A percentile compares a stretch with the other conserved stretches of the same genome.
Evolutionary conservation across 2,797 vertebrate species (phyloP).

Genomic region (Scolopax bukidnonensis): DNA sequence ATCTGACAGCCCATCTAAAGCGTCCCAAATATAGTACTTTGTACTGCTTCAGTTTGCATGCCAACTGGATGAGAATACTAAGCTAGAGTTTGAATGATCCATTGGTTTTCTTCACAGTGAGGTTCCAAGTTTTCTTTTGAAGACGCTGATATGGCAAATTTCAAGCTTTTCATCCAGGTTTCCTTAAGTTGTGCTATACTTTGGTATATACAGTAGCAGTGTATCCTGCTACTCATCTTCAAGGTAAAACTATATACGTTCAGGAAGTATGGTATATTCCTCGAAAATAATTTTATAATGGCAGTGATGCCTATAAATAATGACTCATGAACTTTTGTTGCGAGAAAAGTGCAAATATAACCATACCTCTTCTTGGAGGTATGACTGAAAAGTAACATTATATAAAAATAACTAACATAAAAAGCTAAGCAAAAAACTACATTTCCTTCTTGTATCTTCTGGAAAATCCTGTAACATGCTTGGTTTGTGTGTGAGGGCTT

Average conservation of each 20-base stretch:
- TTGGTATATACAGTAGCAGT: not conserved
- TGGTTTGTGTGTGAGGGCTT: not conserved
- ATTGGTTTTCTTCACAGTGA: not conserved
- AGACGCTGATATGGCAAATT: not conserved
- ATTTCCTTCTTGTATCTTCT: conserved; percentile 14
- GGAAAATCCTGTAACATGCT: conserved; percentile 41
- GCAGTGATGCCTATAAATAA: not conserved
- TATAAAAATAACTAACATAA: not conserved
- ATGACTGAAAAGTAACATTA: not conserved
- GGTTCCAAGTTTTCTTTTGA: not conserved
- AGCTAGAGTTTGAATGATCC: not conserved
- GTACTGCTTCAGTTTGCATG: not conserved
- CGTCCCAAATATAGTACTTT: not conserved
- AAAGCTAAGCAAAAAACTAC: conserved; percentile 15
- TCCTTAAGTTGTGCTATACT: not conserved
- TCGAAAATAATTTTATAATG: not conserved
- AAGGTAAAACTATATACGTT: not conserved
- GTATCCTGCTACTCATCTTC: not conserved
- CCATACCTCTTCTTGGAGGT: not conserved
- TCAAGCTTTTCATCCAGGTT: not conserved
- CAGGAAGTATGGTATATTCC: not conserved
- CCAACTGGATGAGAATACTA: not conserved
- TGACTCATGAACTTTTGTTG: not conserved
- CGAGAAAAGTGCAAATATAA: not conserved
- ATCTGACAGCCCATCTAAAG: not conserved